A percentile compares a stretch with the other conserved stretches of the same genome.
Evolutionary conservation across 2,113 vertebrate species (phyloP).

Genomic region (Thamnophis sirtalis): DNA sequence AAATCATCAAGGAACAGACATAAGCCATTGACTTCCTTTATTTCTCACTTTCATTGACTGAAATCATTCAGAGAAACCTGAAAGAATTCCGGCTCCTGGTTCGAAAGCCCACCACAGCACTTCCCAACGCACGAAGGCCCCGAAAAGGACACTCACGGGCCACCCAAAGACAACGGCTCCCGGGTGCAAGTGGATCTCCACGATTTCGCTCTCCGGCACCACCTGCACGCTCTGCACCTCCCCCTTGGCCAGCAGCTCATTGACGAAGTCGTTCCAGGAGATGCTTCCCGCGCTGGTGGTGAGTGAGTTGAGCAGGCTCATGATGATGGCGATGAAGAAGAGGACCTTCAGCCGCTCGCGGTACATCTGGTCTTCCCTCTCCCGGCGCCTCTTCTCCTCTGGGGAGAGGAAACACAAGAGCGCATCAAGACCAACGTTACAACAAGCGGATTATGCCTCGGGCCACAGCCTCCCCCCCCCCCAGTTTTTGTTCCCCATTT

Average conservation of each 20-base stretch:
- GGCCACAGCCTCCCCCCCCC: not conserved
- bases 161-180: conserved; percentile 89
- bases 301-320: conserved; percentile 77
- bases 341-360: conserved; percentile 81
- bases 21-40: not conserved
- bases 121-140: not conserved
- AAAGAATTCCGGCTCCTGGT: not conserved
- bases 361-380: conserved; percentile 85
- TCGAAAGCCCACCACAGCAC: not conserved
- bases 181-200: conserved; percentile 87
- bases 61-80: not conserved
- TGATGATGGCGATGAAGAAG: conserved; percentile 77
- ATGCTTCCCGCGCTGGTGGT: conserved; percentile 78
- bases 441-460: not conserved
- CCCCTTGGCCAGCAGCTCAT: conserved; percentile 95
- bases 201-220: conserved; percentile 87
- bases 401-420: not conserved
- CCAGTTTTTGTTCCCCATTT: not conserved
- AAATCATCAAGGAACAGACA: not conserved
- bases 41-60: not conserved
- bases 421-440: not conserved
- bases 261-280: conserved; percentile 95
- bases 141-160: conserved; percentile 73
- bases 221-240: conserved; percentile 92
- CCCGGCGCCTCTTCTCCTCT: conserved; percentile 86